Conservation (phyloP, 2,797 vertebrate species). For the Tinamus major region DNA sequence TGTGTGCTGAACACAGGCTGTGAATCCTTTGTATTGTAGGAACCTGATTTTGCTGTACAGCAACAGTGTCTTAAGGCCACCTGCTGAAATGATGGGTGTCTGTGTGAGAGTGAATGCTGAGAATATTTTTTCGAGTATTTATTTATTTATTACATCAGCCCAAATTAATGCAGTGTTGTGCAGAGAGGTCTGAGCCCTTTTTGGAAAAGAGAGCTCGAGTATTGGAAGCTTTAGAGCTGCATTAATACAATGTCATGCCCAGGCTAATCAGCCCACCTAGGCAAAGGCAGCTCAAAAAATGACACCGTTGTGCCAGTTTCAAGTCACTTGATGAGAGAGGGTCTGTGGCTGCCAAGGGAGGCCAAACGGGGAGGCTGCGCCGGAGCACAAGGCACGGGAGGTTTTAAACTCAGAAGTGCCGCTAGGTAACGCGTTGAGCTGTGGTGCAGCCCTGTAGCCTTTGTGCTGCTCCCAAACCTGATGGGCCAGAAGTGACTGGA, state of each 20-base stretch:
- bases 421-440: not conserved
- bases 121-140: not conserved
- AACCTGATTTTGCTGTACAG: not conserved
- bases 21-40: not conserved
- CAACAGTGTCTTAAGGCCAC: not conserved
- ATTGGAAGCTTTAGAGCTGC: not conserved
- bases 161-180: not conserved
- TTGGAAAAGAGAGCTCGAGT: not conserved
- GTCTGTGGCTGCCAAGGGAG: accelerated
- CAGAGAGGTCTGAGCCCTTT: not conserved
- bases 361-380: not conserved
- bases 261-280: not conserved
- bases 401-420: not conserved
- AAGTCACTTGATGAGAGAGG: not conserved
- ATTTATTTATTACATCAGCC: accelerated
- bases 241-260: accelerated
- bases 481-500: not conserved
- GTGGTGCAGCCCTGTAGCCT: not conserved
- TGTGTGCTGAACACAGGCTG: not conserved
- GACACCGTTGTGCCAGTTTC: accelerated
- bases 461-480: not conserved
- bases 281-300: not conserved
- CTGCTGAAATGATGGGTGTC: not conserved
- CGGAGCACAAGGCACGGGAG: not conserved
- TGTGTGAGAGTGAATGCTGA: not conserved